A percentile compares a stretch with the other conserved stretches of the same genome.
phyloP scores from a whole-genome alignment of 2,888 invertebrate species.

The Drosophila mimica region DNA sequence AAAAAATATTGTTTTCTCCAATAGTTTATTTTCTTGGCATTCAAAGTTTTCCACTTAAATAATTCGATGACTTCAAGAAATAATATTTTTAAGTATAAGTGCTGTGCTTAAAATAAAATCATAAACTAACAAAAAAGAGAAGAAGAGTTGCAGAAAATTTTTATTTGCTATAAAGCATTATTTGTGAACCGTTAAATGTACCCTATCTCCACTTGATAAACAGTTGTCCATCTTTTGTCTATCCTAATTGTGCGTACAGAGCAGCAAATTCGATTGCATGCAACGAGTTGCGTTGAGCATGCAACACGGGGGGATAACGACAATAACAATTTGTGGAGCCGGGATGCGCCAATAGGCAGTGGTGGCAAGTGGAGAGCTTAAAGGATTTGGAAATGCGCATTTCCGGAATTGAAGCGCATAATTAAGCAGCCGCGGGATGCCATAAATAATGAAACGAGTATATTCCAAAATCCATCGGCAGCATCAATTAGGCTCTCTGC shows the following conservation, averaged over 20 bases:
- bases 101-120: neutral
- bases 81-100: neutral
- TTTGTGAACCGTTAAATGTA: neutral
- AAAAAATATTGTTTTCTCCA: neutral
- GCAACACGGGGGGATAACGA: slow-evolving; percentile 3
- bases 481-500: slow-evolving; percentile 41
- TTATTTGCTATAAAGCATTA: neutral
- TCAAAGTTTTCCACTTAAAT: neutral
- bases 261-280: neutral
- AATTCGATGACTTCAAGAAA: neutral
- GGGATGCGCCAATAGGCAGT: neutral
- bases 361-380: slow-evolving; percentile 42
- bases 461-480: slow-evolving; percentile 45
- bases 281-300: neutral
- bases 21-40: neutral
- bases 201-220: neutral
- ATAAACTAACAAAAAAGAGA: neutral
- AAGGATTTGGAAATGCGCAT: slow-evolving; percentile 66
- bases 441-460: slow-evolving; percentile 64
- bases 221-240: neutral
- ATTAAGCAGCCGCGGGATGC: slow-evolving; percentile 59
- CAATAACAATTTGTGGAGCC: slow-evolving; percentile 19
- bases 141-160: neutral
- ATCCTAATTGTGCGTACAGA: neutral
- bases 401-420: slow-evolving; percentile 62